These are phyloP conservation scores for Rhimphoctona megacephalus DNA, from an alignment of 2,888 invertebrate genomes.

Conservation along the genomic window DNA sequence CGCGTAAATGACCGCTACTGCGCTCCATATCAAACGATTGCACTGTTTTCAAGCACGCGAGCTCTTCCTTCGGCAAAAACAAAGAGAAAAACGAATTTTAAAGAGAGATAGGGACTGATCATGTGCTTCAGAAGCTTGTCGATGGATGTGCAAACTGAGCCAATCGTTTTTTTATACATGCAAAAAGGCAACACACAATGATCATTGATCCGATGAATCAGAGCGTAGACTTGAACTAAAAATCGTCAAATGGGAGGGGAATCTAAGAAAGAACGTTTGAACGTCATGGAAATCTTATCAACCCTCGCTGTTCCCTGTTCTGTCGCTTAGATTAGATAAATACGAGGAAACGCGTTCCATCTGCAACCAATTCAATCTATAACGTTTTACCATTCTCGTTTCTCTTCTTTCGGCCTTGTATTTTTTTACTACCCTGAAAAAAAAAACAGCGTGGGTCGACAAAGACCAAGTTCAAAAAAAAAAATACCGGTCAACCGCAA, in stretches of 20 bases:
- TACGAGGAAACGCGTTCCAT: not conserved
- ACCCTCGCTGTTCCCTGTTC: not conserved
- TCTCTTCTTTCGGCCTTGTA: not conserved
- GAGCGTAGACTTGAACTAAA: not conserved
- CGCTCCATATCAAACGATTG: constrained; percentile 39
- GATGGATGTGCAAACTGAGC: constrained; percentile 20
- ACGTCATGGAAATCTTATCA: constrained; percentile 36
- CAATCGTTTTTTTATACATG: not conserved
- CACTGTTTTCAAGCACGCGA: constrained; percentile 31
- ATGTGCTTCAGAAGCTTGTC: not conserved
- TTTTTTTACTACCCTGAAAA: not conserved
- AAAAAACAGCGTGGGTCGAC: constrained; percentile 24
- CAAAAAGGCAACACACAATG: not conserved
- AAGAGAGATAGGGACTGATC: not conserved
- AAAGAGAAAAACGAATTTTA: not conserved
- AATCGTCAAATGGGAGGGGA: constrained; percentile 14
- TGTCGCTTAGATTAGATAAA: constrained; percentile 34
- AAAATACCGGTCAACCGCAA: not conserved
- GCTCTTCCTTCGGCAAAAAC: not conserved
- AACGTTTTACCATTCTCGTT: constrained; percentile 33
- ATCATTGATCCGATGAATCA: constrained; percentile 40
- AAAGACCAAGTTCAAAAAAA: not conserved
- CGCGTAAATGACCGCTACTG: constrained; percentile 39
- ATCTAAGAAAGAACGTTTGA: constrained; percentile 2
- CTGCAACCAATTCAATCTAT: constrained; percentile 12